phyloP scores from a whole-genome alignment of 2,113 vertebrate species.

The Microcebus murinus region DNA sequence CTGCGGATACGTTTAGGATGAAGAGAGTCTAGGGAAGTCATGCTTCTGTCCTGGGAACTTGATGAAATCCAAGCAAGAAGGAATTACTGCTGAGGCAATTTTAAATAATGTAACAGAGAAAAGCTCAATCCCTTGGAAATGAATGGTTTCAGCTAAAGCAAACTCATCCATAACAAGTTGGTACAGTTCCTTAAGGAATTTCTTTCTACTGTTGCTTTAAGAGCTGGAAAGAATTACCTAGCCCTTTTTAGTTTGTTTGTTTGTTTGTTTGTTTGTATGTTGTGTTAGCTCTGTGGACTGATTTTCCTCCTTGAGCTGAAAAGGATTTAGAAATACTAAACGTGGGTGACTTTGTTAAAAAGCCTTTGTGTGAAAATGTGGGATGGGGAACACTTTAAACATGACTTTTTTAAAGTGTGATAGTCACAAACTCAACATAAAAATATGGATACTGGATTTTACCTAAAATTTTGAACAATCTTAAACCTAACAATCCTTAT shows the following conservation, averaged over 20 bases:
- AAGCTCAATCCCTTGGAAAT: constrained; percentile 62
- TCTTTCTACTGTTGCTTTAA: constrained; percentile 27
- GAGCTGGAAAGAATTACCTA: constrained; percentile 41
- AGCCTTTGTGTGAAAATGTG: not conserved
- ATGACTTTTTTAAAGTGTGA: not conserved
- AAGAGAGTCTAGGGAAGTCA: constrained; percentile 65
- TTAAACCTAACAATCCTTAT: not conserved
- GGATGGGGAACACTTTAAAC: not conserved
- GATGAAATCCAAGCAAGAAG: constrained; percentile 71
- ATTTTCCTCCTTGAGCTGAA: constrained; percentile 30
- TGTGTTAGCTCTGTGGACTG: constrained; percentile 23
- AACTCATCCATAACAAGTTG: constrained; percentile 64
- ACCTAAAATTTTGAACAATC: not conserved
- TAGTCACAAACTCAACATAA: constrained; percentile 1
- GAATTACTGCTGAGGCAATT: constrained; percentile 69
- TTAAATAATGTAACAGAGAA: constrained; percentile 67
- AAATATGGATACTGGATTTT: constrained; percentile 8
- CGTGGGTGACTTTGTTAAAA: not conserved
- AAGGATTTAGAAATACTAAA: constrained; percentile 41
- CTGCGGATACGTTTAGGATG: constrained; percentile 42
- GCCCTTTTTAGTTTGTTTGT: not conserved
- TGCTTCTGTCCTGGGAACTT: constrained; percentile 64
- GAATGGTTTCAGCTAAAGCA: constrained; percentile 60
- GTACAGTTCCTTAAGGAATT: constrained; percentile 64
- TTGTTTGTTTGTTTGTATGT: not conserved